Evolutionary conservation across 2,113 vertebrate genomes (phyloP).

Genomic region (Phainopepla nitens): DNA sequence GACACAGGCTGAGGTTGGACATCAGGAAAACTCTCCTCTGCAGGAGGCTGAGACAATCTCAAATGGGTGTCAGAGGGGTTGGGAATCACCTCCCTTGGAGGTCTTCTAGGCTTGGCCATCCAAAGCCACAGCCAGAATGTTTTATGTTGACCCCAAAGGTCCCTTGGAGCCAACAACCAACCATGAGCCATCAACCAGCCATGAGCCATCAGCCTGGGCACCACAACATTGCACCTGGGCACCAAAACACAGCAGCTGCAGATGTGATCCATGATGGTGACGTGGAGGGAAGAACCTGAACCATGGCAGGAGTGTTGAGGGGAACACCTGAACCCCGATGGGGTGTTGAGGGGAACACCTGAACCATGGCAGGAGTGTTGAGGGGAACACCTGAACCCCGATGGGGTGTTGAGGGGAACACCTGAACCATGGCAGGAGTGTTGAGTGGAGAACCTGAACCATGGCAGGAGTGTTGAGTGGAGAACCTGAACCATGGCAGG

Average conservation of each 20-base stretch:
- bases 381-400: background rate
- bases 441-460: background rate
- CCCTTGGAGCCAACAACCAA: background rate
- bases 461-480: too few relatives aligned
- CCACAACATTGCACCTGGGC: background rate
- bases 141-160: background rate
- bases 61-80: fast-evolving
- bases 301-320: background rate
- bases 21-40: background rate
- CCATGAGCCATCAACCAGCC: fast-evolving
- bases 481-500: fast-evolving
- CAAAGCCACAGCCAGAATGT: background rate
- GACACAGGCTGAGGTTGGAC: background rate
- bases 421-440: fast-evolving
- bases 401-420: too few relatives aligned
- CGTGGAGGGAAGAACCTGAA: background rate
- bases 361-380: too few relatives aligned
- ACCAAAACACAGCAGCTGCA: background rate
- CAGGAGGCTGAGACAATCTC: background rate
- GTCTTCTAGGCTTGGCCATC: background rate
- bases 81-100: background rate
- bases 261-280: background rate
- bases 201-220: background rate
- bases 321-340: too few relatives aligned
- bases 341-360: too few relatives aligned